A percentile compares a stretch with the other conserved stretches of the same genome.
Evolutionary conservation across 2,888 invertebrate genomes (phyloP).

Genomic region (Cosmia pyralina): DNA sequence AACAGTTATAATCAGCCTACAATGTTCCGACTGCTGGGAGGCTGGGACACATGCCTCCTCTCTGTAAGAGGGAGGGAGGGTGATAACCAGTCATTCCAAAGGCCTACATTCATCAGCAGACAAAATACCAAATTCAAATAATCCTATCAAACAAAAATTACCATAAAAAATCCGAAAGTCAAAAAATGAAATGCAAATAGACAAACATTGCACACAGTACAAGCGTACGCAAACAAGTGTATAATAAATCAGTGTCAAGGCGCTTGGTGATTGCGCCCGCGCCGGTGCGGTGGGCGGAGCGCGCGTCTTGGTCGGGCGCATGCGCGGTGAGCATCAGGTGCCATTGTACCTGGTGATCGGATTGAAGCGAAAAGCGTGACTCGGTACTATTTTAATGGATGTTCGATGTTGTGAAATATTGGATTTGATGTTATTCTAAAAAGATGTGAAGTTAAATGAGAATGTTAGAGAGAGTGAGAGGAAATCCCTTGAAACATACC

Average conservation of each 20-base stretch:
- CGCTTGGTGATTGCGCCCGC: constrained; percentile 33
- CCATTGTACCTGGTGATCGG: constrained; percentile 33
- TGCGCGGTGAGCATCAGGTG: constrained; percentile 40
- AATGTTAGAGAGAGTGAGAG: background rate
- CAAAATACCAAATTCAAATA: constrained; percentile 5
- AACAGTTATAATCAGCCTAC: too few species aligned
- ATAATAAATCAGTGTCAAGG: constrained; percentile 63
- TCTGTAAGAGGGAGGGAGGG: too few species aligned
- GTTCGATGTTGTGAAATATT: constrained; percentile 1
- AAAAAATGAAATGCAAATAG: constrained; percentile 36
- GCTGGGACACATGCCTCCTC: too few species aligned
- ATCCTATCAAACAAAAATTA: constrained; percentile 9
- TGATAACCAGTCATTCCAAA: too few species aligned
- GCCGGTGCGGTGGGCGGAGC: constrained; percentile 20
- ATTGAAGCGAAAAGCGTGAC: constrained; percentile 32
- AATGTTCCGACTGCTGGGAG: too few species aligned
- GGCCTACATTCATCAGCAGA: background rate
- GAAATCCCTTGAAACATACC: background rate
- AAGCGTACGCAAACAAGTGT: constrained; percentile 36
- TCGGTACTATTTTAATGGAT: background rate
- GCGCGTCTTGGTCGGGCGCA: constrained; percentile 19
- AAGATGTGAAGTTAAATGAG: background rate
- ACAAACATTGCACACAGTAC: constrained; percentile 33
- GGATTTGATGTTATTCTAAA: background rate
- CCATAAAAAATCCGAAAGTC: constrained; percentile 51